Conservation (phyloP, 2,888 invertebrate species). For the Chydorus sphaericus region DNA sequence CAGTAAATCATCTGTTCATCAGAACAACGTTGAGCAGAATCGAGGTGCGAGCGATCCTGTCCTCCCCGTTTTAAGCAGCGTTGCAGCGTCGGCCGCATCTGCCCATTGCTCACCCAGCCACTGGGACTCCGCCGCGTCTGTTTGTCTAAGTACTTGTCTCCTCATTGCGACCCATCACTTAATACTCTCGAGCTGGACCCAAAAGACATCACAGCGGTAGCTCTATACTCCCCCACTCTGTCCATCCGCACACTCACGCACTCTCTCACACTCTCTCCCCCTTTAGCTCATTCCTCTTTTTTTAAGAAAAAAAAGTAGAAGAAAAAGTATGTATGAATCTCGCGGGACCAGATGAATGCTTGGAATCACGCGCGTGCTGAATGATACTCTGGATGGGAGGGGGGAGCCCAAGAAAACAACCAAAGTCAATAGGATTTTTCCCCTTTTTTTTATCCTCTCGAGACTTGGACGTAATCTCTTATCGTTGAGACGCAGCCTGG, state of each 20-base stretch:
- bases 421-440: too few species aligned
- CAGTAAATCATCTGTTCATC: conserved; percentile 2
- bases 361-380: too few species aligned
- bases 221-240: background rate
- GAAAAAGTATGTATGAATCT: too few species aligned
- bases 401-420: too few species aligned
- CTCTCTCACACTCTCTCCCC: background rate
- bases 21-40: conserved; percentile 3
- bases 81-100: too few species aligned
- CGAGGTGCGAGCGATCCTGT: background rate
- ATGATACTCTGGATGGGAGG: too few species aligned
- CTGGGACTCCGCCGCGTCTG: conserved; percentile 6
- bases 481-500: too few species aligned
- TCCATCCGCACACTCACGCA: background rate
- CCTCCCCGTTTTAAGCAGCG: background rate
- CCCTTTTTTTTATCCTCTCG: too few species aligned
- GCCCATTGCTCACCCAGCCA: conserved; percentile 2
- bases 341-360: too few species aligned
- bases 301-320: background rate
- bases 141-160: conserved; percentile 12
- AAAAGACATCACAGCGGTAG: background rate
- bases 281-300: background rate
- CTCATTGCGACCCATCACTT: background rate
- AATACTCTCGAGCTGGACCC: background rate
- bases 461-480: too few species aligned